Evolutionary conservation across 2,113 vertebrate species (phyloP).

Genomic region (Mormoops blainvillei): DNA sequence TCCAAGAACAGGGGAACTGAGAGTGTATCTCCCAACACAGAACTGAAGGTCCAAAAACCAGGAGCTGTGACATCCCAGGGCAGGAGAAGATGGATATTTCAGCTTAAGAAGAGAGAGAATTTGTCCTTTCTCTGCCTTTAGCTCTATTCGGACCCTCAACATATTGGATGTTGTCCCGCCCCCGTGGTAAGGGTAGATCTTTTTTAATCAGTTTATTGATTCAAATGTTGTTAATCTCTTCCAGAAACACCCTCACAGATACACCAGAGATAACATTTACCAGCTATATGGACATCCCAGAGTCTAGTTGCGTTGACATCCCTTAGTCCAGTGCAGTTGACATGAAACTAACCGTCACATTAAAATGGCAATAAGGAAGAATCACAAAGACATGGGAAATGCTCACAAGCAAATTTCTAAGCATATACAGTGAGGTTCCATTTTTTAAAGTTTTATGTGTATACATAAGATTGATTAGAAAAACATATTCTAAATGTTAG

Average conservation of each 20-base stretch:
- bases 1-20: not conserved
- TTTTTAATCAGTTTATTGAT: not conserved
- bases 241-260: not conserved
- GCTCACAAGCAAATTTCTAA: not conserved
- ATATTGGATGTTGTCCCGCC: not conserved
- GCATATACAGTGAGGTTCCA: not conserved
- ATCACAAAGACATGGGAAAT: not conserved
- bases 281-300: not conserved
- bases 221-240: not conserved
- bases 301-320: not conserved
- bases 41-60: not conserved
- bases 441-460: not conserved
- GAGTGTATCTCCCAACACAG: not conserved
- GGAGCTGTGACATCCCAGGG: not conserved
- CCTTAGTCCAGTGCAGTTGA: not conserved
- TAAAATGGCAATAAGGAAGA: not conserved
- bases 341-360: not conserved
- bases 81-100: not conserved
- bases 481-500: slow-evolving; percentile 25
- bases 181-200: not conserved
- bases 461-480: not conserved
- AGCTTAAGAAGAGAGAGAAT: not conserved
- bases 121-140: not conserved
- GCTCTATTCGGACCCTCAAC: not conserved
- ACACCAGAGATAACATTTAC: not conserved